Conservation (phyloP, 23 tunicate species). For the Halocynthia roretzi region DNA sequence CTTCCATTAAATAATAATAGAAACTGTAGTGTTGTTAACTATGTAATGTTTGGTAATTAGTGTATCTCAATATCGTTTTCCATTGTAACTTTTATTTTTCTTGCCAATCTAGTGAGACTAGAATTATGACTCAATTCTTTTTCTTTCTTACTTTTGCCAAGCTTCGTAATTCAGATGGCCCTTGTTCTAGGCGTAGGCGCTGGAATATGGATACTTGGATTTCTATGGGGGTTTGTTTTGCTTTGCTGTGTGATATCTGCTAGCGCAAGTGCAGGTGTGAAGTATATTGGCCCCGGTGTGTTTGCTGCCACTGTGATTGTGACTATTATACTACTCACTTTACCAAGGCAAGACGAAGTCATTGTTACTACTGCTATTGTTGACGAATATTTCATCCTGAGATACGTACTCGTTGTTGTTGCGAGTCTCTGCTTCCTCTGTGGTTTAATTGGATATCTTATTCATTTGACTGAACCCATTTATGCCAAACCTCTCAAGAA, state of each 20-base stretch:
- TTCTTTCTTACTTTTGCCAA: no score
- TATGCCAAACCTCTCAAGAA: conserved; percentile 43
- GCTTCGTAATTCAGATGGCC: conserved; percentile 8
- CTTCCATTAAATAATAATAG: no score
- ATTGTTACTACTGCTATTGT: conserved; percentile 1
- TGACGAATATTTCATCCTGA: conserved; percentile 28
- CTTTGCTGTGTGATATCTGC: conserved; percentile 28
- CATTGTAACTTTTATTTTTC: no score
- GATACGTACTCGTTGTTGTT: conserved; percentile 26
- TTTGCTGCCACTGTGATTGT: conserved; percentile 10
- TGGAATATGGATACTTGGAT: conserved; percentile 29
- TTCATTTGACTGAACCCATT: conserved; percentile 37
- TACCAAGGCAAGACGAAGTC: conserved; percentile 16
- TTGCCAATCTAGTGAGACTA: no score
- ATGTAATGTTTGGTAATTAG: no score
- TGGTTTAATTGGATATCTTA: conserved; percentile 15
- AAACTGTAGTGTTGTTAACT: no score
- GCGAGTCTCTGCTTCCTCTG: conserved; percentile 14
- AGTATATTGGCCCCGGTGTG: conserved; percentile 10
- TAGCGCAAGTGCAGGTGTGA: conserved; percentile 12
- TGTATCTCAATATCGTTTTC: no score
- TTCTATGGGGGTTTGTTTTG: conserved; percentile 21
- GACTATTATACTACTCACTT: conserved; percentile 22
- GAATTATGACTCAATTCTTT: no score
- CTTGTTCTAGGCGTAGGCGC: conserved; percentile 32